Percentiles rank a stretch among this genome's conserved stretches.
Conservation (phyloP, 2,888 invertebrate genomes). For the Tanaodytes sp. region DNA sequence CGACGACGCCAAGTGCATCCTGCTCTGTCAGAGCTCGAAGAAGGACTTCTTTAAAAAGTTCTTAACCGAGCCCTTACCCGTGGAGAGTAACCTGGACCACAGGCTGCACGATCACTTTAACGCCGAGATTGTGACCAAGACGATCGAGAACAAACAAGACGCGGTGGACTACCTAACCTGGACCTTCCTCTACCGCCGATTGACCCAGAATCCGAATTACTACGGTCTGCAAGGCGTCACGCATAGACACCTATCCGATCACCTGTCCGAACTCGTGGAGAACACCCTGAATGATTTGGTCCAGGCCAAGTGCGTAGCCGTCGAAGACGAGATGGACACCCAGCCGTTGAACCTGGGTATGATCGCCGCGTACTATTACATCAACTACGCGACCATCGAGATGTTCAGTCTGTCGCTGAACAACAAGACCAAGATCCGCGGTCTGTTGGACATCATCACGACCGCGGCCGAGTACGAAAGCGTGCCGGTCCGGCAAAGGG, state of each 20-base stretch:
- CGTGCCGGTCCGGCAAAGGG: conserved; percentile 94
- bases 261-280: conserved; percentile 97
- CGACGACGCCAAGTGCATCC: conserved; percentile 93
- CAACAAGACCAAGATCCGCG: conserved; percentile 97
- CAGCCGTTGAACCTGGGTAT: conserved; percentile 97
- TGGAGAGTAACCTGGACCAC: conserved; percentile 98
- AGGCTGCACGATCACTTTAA: conserved; percentile 99
- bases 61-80: conserved; percentile 95
- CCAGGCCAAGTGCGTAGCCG: conserved; percentile 96
- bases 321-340: conserved; percentile 98
- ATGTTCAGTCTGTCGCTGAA: conserved; percentile 97
- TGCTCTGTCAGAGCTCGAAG: conserved; percentile 97
- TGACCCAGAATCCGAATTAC: conserved; percentile 99
- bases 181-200: conserved; percentile 96
- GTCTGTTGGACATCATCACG: conserved; percentile 97
- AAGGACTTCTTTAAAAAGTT: conserved; percentile 99
- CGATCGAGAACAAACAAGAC: conserved; percentile 99
- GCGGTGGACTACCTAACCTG: conserved; percentile 99
- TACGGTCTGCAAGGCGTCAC: conserved; percentile 98
- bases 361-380: conserved; percentile 99
- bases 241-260: conserved; percentile 97
- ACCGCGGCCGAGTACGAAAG: conserved; percentile 97
- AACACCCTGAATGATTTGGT: conserved; percentile 94
- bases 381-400: conserved; percentile 99
- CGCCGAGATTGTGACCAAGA: conserved; percentile 99